phyloP scores from a whole-genome alignment of 2,888 invertebrate species.

The Eupithecia exiguata region DNA sequence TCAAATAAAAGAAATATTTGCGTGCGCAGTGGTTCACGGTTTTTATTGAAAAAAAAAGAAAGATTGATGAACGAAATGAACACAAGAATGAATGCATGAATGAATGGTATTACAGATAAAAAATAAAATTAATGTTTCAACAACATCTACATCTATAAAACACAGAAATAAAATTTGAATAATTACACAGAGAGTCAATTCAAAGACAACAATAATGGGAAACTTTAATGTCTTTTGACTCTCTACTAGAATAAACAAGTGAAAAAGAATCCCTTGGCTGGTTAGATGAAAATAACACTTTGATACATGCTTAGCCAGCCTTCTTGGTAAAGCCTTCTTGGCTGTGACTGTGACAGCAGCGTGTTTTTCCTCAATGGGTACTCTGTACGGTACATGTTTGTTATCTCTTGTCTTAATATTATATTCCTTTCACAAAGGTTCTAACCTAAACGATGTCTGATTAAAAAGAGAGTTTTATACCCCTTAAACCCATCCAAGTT shows the following conservation, averaged over 20 bases:
- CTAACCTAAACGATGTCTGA: not conserved
- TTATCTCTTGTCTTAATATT: not conserved
- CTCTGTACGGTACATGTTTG: too few relatives aligned
- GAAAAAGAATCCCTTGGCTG: not conserved
- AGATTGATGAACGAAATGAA: too few relatives aligned
- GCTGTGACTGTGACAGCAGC: not conserved
- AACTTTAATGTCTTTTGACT: not conserved
- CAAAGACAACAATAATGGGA: too few relatives aligned
- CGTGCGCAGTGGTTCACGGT: too few relatives aligned
- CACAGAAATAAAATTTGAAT: too few relatives aligned
- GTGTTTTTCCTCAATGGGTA: not conserved
- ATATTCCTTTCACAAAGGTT: not conserved
- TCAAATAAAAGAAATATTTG: too few relatives aligned
- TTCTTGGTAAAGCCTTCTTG: not conserved
- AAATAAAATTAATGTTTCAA: too few relatives aligned
- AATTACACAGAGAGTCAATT: too few relatives aligned
- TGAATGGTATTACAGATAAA: too few relatives aligned
- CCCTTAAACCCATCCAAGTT: slow-evolving; percentile 42
- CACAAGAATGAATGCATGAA: too few relatives aligned
- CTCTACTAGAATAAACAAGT: not conserved
- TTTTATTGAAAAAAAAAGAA: too few relatives aligned
- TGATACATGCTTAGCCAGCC: not conserved
- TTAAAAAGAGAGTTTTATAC: not conserved
- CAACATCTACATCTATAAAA: not conserved
- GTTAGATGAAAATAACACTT: not conserved